Percentiles rank a stretch among this genome's conserved stretches.
These are phyloP conservation scores for Pristionchus entomophagus DNA, from an alignment of 2,888 invertebrate genomes.

Conservation along the genomic window DNA sequence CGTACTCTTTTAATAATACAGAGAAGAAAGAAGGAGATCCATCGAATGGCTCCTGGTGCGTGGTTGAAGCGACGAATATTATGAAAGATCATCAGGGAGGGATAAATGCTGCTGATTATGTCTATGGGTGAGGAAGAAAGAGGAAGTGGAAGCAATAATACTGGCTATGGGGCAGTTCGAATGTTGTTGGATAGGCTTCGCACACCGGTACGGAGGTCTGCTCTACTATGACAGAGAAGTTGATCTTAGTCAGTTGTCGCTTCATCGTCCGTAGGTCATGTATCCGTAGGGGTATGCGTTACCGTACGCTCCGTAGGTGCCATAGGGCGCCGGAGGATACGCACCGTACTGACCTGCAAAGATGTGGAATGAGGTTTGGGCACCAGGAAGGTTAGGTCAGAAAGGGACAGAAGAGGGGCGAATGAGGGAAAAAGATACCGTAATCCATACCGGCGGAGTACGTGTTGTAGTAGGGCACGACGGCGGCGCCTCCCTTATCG, in stretches of 20 bases:
- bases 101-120: slow-evolving; percentile 39
- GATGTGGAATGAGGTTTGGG: no score
- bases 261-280: slow-evolving; percentile 69
- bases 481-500: slow-evolving; percentile 61
- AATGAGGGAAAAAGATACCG: slow-evolving; percentile 9
- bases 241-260: slow-evolving; percentile 25
- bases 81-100: slow-evolving; percentile 41
- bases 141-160: not conserved
- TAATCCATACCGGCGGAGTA: slow-evolving; percentile 49
- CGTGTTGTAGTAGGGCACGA: slow-evolving; percentile 67
- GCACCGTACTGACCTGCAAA: slow-evolving; percentile 46
- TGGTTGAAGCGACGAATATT: slow-evolving; percentile 15
- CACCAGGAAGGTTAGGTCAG: not conserved
- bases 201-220: slow-evolving; percentile 28
- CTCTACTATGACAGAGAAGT: not conserved
- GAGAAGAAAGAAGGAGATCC: slow-evolving; percentile 34
- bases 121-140: slow-evolving; percentile 24
- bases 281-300: slow-evolving; percentile 60
- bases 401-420: not conserved
- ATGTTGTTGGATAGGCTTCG: not conserved
- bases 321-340: slow-evolving; percentile 52
- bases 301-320: not conserved
- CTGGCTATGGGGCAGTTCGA: not conserved
- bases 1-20: not conserved
- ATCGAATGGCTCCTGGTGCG: slow-evolving; percentile 37